phyloP scores from a whole-genome alignment of 2,113 vertebrate genomes.

The Oxyruncus cristatus region DNA sequence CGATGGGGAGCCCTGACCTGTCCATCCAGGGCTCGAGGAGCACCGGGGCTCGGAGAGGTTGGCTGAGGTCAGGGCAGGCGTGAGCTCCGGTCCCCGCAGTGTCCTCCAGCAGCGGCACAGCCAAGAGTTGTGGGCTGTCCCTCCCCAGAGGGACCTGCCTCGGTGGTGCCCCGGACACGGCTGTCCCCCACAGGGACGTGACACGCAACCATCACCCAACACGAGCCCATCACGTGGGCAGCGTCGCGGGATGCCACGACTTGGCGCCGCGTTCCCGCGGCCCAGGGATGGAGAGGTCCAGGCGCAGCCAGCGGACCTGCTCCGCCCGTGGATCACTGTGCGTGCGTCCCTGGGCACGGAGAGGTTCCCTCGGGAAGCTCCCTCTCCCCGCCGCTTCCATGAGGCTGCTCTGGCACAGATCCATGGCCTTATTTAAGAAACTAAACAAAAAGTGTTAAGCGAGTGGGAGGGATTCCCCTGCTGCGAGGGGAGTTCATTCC shows the following conservation, averaged over 20 bases:
- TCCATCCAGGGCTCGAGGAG: neutral
- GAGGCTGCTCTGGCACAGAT: slow-evolving; percentile 35
- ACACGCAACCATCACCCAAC: neutral
- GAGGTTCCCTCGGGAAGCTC: slow-evolving; percentile 6
- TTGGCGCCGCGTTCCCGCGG: fast-evolving
- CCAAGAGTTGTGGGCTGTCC: too few relatives aligned
- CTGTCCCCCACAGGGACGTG: neutral
- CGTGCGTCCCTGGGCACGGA: fast-evolving
- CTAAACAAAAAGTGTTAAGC: slow-evolving; percentile 56
- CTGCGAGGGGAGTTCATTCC: slow-evolving; percentile 37
- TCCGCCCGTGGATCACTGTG: neutral
- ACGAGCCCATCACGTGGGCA: neutral
- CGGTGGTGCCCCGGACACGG: fast-evolving
- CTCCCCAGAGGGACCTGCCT: neutral
- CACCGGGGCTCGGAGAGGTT: neutral
- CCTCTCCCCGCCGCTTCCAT: neutral
- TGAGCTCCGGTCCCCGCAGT: fast-evolving
- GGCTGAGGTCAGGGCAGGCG: neutral
- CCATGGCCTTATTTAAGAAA: slow-evolving; percentile 59
- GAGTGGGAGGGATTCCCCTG: slow-evolving; percentile 67
- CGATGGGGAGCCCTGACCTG: neutral
- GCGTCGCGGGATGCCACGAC: neutral
- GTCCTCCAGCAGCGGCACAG: neutral
- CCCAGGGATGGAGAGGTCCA: neutral
- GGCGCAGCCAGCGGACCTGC: neutral